Conservation (phyloP, 2,888 invertebrate genomes). For the Globia sparganii region DNA sequence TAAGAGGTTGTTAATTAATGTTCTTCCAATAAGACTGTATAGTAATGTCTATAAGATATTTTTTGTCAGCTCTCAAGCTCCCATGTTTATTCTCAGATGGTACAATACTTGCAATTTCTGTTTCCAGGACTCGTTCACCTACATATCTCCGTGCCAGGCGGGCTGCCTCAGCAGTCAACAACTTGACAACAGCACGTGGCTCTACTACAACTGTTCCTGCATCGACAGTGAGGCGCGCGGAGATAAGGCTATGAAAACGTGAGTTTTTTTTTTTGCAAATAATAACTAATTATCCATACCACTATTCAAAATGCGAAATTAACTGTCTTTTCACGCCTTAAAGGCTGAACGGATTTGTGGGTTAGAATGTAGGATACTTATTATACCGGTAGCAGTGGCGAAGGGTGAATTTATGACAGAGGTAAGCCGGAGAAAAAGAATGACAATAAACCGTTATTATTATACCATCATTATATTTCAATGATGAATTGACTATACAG, state of each 20-base stretch:
- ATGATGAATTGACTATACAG: no score
- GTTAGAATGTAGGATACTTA: background rate
- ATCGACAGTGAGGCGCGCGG: slow-evolving; percentile 72
- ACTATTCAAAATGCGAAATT: background rate
- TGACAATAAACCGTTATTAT: no score
- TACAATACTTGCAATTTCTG: background rate
- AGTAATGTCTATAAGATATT: background rate
- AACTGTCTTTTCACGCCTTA: background rate
- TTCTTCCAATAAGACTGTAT: no score
- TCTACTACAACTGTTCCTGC: slow-evolving; percentile 85
- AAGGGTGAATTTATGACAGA: no score
- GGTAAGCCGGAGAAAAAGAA: no score
- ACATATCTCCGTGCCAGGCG: slow-evolving; percentile 97
- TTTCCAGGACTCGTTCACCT: slow-evolving; percentile 93
- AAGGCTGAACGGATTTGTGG: background rate
- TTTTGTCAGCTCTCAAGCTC: no score
- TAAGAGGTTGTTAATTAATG: no score
- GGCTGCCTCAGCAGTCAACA: slow-evolving; percentile 91
- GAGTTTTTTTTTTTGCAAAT: slow-evolving; percentile 62
- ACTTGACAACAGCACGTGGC: slow-evolving; percentile 85
- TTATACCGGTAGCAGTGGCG: background rate
- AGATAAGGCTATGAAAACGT: slow-evolving; percentile 75
- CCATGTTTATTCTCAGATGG: background rate
- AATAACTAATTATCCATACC: background rate
- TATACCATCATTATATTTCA: no score